Base-by-base conservation (phyloP, 1,140 invertebrate species). In the Caerostris extrusa region DNA sequence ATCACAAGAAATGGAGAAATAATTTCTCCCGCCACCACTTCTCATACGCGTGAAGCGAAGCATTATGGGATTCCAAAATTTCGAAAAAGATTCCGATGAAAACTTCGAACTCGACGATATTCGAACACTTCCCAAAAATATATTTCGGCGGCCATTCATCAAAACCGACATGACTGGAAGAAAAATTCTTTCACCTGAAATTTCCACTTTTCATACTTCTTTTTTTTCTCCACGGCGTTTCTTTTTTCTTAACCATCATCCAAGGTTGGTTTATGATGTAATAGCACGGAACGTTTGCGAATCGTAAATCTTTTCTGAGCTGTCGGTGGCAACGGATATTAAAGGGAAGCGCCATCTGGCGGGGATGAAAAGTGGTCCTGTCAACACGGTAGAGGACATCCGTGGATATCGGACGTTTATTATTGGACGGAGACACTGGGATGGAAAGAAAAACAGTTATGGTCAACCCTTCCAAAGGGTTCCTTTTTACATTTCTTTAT, bases 221-320 rank as follows among this genome's bases (percentile, higher is more conserved):
- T 88, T 8, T 50, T 61, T 34, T 12, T n/a, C 8, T 5, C 14
- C 61, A 0, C 61, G 12, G 12, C 61, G 3, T 3, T 4, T 69
- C 34, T 57, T 64, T 64, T 64, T 19, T 88, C 60, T 67, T 88
- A 88, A 88, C 86, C 86, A 88, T 90, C 56, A 90, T 88, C 55
- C 34, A 34, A 55, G 86, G 67, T 77, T 77, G 88, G 88, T 90
- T 90, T 90, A 90, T 90, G 88, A 90, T 90, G 88, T 77, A 90
- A 90, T 90, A 77, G 88, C 88, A 90, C 88, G 88, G 88, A 90
- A 90, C 88, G 88, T 19, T 69, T 34, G 53, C 88, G 88, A 90
- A 90, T 77, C 88, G 88, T 90, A 90, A 90, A 90, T 90, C 88
- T 90, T 90, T 77, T 77, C 88, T 77, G 64, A 53, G 86, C 56